Percentiles rank a stretch among this genome's conserved stretches.
Evolutionary conservation across 2,113 vertebrate genomes (phyloP).

Genomic region (Pampusana beccarii): DNA sequence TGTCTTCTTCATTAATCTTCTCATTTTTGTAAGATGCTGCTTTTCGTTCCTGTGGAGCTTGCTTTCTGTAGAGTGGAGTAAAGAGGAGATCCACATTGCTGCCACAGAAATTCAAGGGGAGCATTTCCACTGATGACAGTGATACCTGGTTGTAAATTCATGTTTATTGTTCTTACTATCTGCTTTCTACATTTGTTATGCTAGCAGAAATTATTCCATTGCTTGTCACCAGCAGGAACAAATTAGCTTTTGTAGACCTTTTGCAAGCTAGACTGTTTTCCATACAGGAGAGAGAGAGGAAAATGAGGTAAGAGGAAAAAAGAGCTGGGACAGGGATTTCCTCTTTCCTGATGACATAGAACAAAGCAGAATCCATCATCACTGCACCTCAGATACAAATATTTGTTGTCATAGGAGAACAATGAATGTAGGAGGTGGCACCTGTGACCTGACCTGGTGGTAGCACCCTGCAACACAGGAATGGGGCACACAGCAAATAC

Average conservation of each 20-base stretch:
- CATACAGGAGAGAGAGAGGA: neutral
- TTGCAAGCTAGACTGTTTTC: conserved; percentile 2
- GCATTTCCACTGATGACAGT: neutral
- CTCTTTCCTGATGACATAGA: conserved; percentile 32
- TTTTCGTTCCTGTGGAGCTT: neutral
- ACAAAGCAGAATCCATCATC: conserved; percentile 5
- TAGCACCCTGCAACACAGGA: neutral
- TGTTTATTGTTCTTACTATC: neutral
- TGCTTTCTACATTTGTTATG: neutral
- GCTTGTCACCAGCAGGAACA: neutral
- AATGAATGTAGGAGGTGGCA: neutral
- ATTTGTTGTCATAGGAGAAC: neutral
- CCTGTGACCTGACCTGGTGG: neutral
- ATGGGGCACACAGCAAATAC: fast-evolving
- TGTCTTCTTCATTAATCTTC: neutral
- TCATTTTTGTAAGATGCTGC: neutral
- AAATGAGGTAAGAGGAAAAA: neutral
- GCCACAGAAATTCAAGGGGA: neutral
- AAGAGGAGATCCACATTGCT: neutral
- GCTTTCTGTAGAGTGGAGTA: neutral
- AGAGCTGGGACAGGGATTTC: neutral
- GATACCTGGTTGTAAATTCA: neutral
- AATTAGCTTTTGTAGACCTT: neutral
- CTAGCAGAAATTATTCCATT: neutral
- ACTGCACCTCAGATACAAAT: neutral